Conservation (phyloP, 2,888 invertebrate species). For the Callyntrura sp. region DNA sequence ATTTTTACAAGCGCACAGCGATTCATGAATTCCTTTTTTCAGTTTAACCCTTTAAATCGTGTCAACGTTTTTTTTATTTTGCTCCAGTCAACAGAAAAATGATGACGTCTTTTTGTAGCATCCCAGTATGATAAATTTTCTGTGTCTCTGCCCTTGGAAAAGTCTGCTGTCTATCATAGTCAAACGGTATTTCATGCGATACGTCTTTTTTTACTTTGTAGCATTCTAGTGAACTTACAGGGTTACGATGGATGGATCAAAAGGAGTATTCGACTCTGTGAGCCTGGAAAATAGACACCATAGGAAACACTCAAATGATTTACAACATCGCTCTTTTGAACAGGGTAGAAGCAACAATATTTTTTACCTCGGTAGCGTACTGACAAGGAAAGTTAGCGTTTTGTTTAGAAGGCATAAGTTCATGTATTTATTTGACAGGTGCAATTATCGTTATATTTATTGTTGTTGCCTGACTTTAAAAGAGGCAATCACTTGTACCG, state of each 20-base stretch:
- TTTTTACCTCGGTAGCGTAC: too few species aligned
- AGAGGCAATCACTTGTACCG: background rate
- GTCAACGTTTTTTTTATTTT: background rate
- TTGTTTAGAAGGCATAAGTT: background rate
- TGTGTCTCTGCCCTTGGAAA: background rate
- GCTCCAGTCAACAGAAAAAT: background rate
- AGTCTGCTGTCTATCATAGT: background rate
- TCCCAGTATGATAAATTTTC: background rate
- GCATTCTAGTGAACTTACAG: too few species aligned
- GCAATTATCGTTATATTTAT: conserved; percentile 3
- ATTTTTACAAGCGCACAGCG: conserved; percentile 22
- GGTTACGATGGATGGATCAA: too few species aligned
- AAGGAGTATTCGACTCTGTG: background rate
- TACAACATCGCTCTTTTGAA: background rate
- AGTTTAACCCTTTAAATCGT: background rate
- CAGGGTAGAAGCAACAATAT: too few species aligned
- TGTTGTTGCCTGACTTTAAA: background rate
- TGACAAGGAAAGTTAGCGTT: background rate
- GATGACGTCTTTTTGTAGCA: background rate
- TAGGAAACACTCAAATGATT: background rate
- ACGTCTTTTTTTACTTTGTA: background rate
- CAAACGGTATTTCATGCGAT: background rate
- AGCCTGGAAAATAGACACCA: too few species aligned
- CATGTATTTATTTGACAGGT: background rate
- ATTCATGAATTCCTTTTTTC: background rate